phyloP scores from a whole-genome alignment of 1,140 invertebrate species.

The Saccostrea glomerata region DNA sequence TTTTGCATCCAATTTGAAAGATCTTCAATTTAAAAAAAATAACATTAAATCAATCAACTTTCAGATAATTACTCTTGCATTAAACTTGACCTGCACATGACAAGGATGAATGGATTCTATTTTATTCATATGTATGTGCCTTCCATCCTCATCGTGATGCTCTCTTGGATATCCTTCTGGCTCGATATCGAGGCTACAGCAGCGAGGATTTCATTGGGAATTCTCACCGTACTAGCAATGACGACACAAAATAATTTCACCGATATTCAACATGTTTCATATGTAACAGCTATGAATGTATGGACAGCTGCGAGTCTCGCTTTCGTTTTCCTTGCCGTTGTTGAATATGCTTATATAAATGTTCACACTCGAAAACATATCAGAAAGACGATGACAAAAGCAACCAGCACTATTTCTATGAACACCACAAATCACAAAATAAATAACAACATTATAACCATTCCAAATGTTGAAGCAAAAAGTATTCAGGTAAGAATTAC shows the following conservation, averaged over 20 bases:
- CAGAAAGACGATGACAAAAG: neutral
- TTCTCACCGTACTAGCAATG: constrained; percentile 78
- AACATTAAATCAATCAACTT: neutral
- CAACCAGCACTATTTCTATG: neutral
- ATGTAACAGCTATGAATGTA: constrained; percentile 65
- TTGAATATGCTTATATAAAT: constrained; percentile 61
- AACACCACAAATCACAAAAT: neutral
- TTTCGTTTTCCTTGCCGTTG: constrained; percentile 58
- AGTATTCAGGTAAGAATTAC: neutral
- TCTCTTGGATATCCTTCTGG: constrained; percentile 94
- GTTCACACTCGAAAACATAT: constrained; percentile 21
- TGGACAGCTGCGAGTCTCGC: constrained; percentile 78
- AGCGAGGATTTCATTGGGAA: constrained; percentile 82
- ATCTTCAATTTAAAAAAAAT: neutral
- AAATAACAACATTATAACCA: neutral
- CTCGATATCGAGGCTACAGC: constrained; percentile 83
- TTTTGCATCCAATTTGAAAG: neutral
- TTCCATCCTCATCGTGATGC: constrained; percentile 93
- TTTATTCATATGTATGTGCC: constrained; percentile 95
- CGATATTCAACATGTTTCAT: constrained; percentile 58
- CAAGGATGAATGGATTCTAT: constrained; percentile 94
- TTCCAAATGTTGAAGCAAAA: neutral
- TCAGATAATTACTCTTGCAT: constrained; percentile 79
- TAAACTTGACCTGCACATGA: constrained; percentile 90
- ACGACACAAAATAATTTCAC: constrained; percentile 67